phyloP scores from a whole-genome alignment of 2,888 invertebrate genomes.

The Acanthosepion pharaonis region DNA sequence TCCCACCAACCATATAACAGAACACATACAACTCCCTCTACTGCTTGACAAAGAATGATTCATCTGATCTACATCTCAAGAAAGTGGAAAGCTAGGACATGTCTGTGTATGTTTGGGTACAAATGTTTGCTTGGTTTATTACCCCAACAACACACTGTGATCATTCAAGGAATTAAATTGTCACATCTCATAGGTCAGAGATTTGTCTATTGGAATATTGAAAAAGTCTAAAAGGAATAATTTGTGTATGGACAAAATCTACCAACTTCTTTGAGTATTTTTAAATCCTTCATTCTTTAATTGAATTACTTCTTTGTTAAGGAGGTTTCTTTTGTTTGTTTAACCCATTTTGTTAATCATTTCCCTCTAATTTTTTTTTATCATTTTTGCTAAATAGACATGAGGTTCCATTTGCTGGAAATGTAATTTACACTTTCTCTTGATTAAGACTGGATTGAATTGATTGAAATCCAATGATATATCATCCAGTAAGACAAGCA shows the following conservation, averaged over 20 bases:
- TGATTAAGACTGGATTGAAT: neutral
- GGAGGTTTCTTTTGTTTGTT: neutral
- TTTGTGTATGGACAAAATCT: neutral
- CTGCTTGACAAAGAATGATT: no score
- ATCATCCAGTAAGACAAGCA: no score
- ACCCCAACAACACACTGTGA: no score
- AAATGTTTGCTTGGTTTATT: no score
- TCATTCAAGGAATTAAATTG: no score
- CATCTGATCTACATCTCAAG: no score
- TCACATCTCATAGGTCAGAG: neutral
- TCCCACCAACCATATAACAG: no score
- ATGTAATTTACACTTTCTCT: neutral
- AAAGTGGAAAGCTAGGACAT: no score
- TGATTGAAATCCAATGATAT: neutral
- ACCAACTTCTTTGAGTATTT: neutral
- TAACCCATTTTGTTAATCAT: neutral
- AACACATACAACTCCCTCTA: no score
- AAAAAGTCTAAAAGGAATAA: neutral
- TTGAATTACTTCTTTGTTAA: neutral
- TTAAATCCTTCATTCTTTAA: neutral
- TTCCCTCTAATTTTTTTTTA: neutral
- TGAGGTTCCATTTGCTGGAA: neutral
- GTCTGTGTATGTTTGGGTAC: no score
- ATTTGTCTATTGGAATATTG: neutral
- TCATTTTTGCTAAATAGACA: neutral